Percentiles rank a stretch among this genome's conserved stretches.
Evolutionary conservation across 1,140 invertebrate genomes (phyloP).

Genomic region (Zaprionus africanus): DNA sequence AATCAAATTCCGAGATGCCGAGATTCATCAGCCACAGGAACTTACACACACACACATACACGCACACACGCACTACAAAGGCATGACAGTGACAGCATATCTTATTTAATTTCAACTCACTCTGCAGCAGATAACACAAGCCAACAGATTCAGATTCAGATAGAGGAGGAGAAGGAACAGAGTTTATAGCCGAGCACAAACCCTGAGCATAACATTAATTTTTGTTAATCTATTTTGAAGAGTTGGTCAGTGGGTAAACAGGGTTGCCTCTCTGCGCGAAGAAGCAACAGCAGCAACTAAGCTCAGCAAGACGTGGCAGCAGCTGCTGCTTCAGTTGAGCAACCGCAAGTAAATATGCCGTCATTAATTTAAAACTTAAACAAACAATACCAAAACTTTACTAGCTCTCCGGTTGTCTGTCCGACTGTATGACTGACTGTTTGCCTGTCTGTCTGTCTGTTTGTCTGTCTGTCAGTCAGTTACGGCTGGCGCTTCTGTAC

Average conservation of each 20-base stretch:
- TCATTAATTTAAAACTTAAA: constrained; percentile 80
- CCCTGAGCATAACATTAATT: constrained; percentile 76
- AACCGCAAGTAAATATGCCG: constrained; percentile 78
- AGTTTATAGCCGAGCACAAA: constrained; percentile 38
- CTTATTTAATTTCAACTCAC: constrained; percentile 77
- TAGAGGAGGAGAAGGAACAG: constrained; percentile 19
- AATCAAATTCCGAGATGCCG: constrained; percentile 49
- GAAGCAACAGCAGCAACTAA: neutral
- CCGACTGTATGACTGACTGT: constrained; percentile 4
- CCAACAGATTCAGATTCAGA: constrained; percentile 8
- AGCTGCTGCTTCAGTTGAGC: constrained; percentile 40
- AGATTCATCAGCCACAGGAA: constrained; percentile 63
- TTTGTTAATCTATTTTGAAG: constrained; percentile 81
- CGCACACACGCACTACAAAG: constrained; percentile 13
- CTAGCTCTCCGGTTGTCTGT: constrained; percentile 5
- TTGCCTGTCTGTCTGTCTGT: constrained; percentile 13
- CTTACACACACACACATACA: constrained; percentile 19
- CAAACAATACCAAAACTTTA: constrained; percentile 67
- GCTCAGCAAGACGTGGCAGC: neutral
- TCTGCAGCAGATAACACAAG: constrained; percentile 29
- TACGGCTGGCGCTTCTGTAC: constrained; percentile 21
- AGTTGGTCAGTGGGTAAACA: constrained; percentile 59
- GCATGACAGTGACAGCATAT: constrained; percentile 75
- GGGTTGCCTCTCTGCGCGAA: constrained; percentile 13
- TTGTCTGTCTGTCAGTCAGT: constrained; percentile 34